Percentiles rank a stretch among this genome's conserved stretches.
Conservation (phyloP, 35 echinoderm and acorn worm species). For the Lytechinus variegatus region DNA sequence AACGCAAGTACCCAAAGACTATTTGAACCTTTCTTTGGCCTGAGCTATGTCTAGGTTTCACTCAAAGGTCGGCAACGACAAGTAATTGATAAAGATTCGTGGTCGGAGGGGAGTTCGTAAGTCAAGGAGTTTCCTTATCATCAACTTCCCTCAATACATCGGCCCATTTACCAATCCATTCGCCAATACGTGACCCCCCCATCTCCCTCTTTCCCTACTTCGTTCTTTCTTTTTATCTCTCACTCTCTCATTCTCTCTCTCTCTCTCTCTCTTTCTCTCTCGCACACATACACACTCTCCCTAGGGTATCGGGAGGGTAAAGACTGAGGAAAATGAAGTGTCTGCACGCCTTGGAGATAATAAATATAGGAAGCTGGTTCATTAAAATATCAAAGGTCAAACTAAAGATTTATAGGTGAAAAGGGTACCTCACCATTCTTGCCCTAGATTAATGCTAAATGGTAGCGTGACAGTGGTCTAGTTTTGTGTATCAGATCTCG, state of each 20-base stretch:
- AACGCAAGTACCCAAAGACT: not conserved
- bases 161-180: slow-evolving; percentile 27
- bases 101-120: slow-evolving; percentile 34
- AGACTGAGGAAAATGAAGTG: not conserved
- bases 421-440: not conserved
- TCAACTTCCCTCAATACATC: slow-evolving; percentile 7
- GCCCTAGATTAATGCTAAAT: not conserved
- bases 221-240: too few relatives aligned
- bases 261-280: too few relatives aligned
- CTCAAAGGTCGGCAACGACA: not conserved
- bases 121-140: slow-evolving; percentile 9
- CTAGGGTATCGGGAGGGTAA: not conserved
- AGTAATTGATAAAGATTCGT: slow-evolving; percentile 28
- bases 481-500: too few relatives aligned
- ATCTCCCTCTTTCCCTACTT: not conserved
- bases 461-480: not conserved
- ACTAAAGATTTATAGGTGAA: not conserved
- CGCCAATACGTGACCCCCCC: not conserved
- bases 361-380: not conserved
- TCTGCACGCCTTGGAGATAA: not conserved
- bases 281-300: too few relatives aligned
- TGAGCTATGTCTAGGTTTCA: not conserved
- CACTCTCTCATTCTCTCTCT: too few relatives aligned
- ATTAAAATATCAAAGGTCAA: not conserved
- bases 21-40: not conserved